These are phyloP conservation scores for Hermaeophaga mercurialis DNA, from an alignment of 2,888 invertebrate genomes.

Conservation along the genomic window DNA sequence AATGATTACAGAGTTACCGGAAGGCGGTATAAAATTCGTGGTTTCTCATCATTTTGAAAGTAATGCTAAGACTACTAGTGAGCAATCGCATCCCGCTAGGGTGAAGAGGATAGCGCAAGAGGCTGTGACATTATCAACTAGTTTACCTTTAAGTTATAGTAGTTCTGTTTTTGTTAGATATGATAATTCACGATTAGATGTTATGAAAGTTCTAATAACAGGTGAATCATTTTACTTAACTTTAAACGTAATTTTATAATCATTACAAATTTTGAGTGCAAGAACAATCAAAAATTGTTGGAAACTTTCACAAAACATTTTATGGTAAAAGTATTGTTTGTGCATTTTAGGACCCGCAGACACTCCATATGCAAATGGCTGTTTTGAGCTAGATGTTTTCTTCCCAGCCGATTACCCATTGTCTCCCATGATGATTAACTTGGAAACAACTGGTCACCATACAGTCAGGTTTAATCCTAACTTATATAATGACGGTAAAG, in stretches of 20 bases:
- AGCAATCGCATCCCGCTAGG: conserved; percentile 83
- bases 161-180: conserved; percentile 95
- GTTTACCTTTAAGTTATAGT: conserved; percentile 89
- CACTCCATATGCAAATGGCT: conserved; percentile 91
- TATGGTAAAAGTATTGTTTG: no score
- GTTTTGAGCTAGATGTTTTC: conserved; percentile 89
- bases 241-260: no score
- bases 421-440: conserved; percentile 87
- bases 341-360: conserved; percentile 73
- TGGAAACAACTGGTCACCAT: conserved; percentile 88
- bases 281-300: no score
- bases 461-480: conserved; percentile 92
- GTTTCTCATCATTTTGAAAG: conserved; percentile 90
- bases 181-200: conserved; percentile 90
- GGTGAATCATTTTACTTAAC: no score
- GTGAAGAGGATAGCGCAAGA: conserved; percentile 94
- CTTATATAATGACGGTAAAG: conserved; percentile 94
- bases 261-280: no score
- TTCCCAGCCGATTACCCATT: conserved; percentile 74
- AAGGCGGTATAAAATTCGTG: conserved; percentile 78
- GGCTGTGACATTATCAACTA: conserved; percentile 90
- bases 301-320: no score
- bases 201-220: conserved; percentile 91
- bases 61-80: conserved; percentile 83
- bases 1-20: conserved; percentile 82